Evolutionary conservation across 2,113 vertebrate genomes (phyloP).

Genomic region (Mesocricetus auratus): DNA sequence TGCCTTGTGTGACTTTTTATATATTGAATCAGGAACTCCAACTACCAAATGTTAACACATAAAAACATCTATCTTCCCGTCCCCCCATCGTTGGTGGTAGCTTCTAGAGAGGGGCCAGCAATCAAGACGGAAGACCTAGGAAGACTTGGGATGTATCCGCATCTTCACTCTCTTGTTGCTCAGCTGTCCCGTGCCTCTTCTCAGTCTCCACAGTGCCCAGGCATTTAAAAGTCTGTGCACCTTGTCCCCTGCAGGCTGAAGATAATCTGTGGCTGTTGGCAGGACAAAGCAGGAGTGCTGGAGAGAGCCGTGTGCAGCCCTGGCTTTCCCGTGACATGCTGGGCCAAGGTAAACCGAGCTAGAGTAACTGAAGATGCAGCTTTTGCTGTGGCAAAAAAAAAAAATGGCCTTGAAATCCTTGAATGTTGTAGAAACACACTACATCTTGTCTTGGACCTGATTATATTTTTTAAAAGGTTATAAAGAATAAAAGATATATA

Average conservation of each 20-base stretch:
- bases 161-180: neutral
- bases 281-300: too few relatives aligned
- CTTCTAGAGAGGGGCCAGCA: neutral
- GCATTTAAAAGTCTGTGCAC: neutral
- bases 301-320: neutral
- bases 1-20: neutral
- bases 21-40: neutral
- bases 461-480: neutral
- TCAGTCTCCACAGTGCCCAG: neutral
- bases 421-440: neutral
- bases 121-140: neutral
- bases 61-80: neutral
- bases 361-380: neutral
- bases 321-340: neutral
- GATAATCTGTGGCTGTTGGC: neutral
- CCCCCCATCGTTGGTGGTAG: neutral
- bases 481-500: constrained; percentile 20
- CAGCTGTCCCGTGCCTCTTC: neutral
- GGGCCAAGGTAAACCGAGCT: neutral
- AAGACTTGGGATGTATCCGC: too few relatives aligned
- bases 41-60: neutral
- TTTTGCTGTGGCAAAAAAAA: neutral
- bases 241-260: neutral
- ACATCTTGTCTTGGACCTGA: constrained; percentile 1
- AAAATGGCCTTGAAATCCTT: neutral